These are phyloP conservation scores for Maniola hyperantus DNA, from an alignment of 2,888 invertebrate genomes.

Conservation along the genomic window DNA sequence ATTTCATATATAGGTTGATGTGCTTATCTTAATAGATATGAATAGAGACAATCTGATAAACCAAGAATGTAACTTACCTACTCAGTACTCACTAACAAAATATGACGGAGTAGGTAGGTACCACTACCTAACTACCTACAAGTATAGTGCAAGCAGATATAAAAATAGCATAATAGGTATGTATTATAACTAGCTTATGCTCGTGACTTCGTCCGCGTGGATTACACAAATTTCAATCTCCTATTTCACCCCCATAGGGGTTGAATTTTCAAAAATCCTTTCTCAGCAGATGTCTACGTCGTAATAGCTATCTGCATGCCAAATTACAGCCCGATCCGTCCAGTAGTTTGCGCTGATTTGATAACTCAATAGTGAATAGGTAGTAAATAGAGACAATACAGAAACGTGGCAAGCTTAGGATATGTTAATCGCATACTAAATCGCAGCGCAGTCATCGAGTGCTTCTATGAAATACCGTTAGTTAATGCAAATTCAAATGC, in stretches of 20 bases:
- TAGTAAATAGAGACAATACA: conserved; percentile 29
- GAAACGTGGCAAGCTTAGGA: conserved; percentile 30
- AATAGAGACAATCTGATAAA: conserved; percentile 9
- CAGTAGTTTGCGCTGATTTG: too few relatives aligned
- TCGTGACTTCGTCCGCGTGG: too few relatives aligned
- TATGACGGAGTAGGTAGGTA: neutral
- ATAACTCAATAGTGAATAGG: neutral
- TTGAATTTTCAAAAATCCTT: too few relatives aligned
- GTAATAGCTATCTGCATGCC: too few relatives aligned
- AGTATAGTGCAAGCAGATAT: neutral
- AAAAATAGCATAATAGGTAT: too few relatives aligned
- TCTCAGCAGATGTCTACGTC: too few relatives aligned
- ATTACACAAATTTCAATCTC: too few relatives aligned
- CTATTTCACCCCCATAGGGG: too few relatives aligned
- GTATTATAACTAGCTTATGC: too few relatives aligned
- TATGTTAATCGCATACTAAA: conserved; percentile 40
- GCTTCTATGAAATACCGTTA: conserved; percentile 41
- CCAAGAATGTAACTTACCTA: conserved; percentile 8
- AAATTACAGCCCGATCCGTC: too few relatives aligned
- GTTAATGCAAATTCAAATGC: conserved; percentile 34
- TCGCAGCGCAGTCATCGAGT: conserved; percentile 32
- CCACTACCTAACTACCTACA: neutral
- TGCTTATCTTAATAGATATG: conserved; percentile 10
- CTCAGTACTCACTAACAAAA: neutral
- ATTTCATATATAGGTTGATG: too few relatives aligned